These are phyloP conservation scores for Ceryle rudis DNA, from an alignment of 2,797 vertebrate genomes.

Conservation along the genomic window DNA sequence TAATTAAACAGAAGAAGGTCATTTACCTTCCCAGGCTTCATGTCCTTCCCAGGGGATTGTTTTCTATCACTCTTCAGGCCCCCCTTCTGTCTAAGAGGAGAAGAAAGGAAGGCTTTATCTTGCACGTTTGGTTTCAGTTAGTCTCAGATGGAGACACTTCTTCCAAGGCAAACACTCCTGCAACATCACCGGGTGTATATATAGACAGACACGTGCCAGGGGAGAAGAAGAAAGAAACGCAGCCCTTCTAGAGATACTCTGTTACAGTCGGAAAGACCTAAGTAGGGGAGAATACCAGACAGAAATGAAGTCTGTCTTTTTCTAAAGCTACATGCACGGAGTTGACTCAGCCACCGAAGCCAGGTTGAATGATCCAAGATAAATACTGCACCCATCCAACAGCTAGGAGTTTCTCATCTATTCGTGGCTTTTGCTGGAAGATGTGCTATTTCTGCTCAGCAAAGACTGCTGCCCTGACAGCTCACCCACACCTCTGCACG, in stretches of 20 bases:
- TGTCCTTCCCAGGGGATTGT: neutral
- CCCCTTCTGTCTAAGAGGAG: neutral
- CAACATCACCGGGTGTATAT: neutral
- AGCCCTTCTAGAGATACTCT: neutral
- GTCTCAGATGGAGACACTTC: neutral
- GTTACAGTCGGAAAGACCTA: neutral
- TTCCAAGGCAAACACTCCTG: conserved; percentile 21
- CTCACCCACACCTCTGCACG: neutral
- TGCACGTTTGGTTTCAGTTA: neutral
- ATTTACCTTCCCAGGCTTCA: conserved; percentile 9
- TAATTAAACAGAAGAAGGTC: neutral
- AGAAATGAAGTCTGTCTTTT: neutral
- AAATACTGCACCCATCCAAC: neutral
- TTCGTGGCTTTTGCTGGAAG: neutral
- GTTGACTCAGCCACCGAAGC: neutral
- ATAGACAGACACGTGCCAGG: neutral
- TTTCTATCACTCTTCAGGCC: neutral
- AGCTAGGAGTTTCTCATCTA: neutral
- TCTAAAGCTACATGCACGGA: neutral
- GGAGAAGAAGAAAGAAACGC: neutral
- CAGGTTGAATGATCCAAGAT: neutral
- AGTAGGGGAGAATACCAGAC: neutral
- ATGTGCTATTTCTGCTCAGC: neutral
- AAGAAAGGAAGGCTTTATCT: neutral
- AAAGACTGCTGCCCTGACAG: neutral